phyloP scores from a whole-genome alignment of 2,113 vertebrate genomes.

The Lamprologus sp. region DNA sequence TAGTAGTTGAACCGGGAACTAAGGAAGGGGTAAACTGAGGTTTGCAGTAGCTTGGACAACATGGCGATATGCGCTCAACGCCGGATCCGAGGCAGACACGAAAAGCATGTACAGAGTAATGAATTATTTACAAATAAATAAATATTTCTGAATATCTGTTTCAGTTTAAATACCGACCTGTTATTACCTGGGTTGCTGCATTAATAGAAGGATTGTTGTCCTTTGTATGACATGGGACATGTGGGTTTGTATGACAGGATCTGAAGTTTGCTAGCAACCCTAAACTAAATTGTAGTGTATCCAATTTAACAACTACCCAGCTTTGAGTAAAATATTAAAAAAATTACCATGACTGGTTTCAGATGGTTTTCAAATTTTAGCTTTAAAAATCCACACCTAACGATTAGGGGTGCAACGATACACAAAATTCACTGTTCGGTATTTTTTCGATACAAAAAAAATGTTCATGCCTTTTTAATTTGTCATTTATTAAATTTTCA shows the following conservation, averaged over 20 bases:
- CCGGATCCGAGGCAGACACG: fast-evolving
- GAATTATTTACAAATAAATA: background rate
- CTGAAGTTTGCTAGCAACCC: background rate
- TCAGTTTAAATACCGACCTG: background rate
- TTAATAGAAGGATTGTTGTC: background rate
- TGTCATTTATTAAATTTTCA: no score
- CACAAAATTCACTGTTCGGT: fast-evolving
- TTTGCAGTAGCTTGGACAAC: background rate
- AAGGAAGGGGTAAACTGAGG: background rate
- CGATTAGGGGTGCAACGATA: no score
- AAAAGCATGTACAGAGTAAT: background rate
- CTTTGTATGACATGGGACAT: fast-evolving
- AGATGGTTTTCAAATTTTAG: background rate
- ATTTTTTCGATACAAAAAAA: no score
- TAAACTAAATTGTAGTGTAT: background rate
- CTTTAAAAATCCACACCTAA: background rate
- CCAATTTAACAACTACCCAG: background rate
- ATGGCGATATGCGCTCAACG: background rate
- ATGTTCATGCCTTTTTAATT: no score
- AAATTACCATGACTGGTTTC: background rate
- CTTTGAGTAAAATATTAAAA: background rate
- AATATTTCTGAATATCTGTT: background rate
- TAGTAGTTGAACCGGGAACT: background rate
- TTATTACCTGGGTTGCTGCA: background rate
- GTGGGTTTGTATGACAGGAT: background rate